A percentile compares a stretch with the other conserved stretches of the same genome.
These are phyloP conservation scores for Holacanthella duospinosa DNA, from an alignment of 2,888 invertebrate species.

Conservation along the genomic window DNA sequence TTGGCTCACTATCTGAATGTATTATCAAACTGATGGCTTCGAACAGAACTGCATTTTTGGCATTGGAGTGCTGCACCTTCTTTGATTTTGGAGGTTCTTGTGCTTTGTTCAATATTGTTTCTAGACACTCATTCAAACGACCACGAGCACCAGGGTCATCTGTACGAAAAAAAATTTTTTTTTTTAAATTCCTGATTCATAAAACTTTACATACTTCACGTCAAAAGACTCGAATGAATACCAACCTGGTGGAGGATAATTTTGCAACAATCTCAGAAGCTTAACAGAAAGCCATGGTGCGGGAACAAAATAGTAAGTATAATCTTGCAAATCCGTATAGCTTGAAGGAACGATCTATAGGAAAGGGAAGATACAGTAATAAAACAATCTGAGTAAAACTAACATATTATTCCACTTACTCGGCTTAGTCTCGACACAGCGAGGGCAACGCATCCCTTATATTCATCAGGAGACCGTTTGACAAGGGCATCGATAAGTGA, in stretches of 20 bases:
- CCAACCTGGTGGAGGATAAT: constrained; percentile 95
- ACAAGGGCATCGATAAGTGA: constrained; percentile 96
- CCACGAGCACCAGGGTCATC: constrained; percentile 96
- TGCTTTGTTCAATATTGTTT: constrained; percentile 95
- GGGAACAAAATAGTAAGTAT: constrained; percentile 99
- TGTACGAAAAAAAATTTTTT: constrained; percentile 42
- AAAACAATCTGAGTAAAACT: neutral
- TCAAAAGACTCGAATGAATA: no score
- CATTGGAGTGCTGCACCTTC: constrained; percentile 99
- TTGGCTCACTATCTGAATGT: constrained; percentile 96
- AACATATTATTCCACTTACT: constrained; percentile 44
- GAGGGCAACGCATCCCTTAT: constrained; percentile 95
- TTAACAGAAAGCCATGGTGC: constrained; percentile 99
- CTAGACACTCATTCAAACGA: constrained; percentile 91
- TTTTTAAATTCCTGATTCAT: neutral
- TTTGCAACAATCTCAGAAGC: constrained; percentile 84
- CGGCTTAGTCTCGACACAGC: constrained; percentile 94
- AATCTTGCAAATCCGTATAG: constrained; percentile 98
- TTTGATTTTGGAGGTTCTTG: constrained; percentile 99
- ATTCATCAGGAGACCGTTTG: constrained; percentile 97
- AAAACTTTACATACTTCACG: neutral
- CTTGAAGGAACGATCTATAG: constrained; percentile 91
- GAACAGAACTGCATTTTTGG: constrained; percentile 98
- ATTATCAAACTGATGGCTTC: constrained; percentile 99
- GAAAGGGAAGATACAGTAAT: constrained; percentile 14